Percentiles rank a stretch among this genome's conserved stretches.
phyloP scores from a whole-genome alignment of 1,140 invertebrate species.

The Brachionus asplanchnoidis region DNA sequence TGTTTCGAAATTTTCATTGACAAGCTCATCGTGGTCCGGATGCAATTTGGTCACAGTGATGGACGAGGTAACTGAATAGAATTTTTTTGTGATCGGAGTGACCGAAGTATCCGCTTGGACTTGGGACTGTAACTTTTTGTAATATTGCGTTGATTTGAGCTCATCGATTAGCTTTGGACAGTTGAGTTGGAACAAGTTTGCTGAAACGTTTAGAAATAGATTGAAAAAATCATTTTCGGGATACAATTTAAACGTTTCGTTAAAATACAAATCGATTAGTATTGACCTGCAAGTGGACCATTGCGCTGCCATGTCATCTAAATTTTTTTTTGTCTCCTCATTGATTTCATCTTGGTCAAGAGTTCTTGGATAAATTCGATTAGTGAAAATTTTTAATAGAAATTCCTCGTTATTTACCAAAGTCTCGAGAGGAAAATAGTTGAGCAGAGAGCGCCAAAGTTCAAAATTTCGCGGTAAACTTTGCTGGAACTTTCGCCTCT shows the following conservation, averaged over 20 bases:
- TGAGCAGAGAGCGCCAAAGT: slow-evolving; percentile 20
- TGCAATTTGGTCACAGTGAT: not conserved
- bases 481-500: not conserved
- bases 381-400: not conserved
- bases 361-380: not conserved
- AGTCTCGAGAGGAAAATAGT: not conserved
- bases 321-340: not conserved
- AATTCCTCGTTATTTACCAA: not conserved
- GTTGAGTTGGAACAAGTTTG: not conserved
- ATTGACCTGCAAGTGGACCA: not conserved
- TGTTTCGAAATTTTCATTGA: not conserved
- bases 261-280: not conserved
- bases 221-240: slow-evolving; percentile 14
- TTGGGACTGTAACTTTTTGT: not conserved
- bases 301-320: not conserved
- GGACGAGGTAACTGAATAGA: not conserved
- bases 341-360: not conserved
- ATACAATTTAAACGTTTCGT: not conserved
- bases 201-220: not conserved
- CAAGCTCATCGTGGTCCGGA: not conserved
- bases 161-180: not conserved
- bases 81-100: not conserved
- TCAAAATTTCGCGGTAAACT: slow-evolving; percentile 2
- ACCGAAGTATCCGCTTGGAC: not conserved
- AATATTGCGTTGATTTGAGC: not conserved